phyloP scores from a whole-genome alignment of 2,888 invertebrate species.

The Antheraea yamamai region DNA sequence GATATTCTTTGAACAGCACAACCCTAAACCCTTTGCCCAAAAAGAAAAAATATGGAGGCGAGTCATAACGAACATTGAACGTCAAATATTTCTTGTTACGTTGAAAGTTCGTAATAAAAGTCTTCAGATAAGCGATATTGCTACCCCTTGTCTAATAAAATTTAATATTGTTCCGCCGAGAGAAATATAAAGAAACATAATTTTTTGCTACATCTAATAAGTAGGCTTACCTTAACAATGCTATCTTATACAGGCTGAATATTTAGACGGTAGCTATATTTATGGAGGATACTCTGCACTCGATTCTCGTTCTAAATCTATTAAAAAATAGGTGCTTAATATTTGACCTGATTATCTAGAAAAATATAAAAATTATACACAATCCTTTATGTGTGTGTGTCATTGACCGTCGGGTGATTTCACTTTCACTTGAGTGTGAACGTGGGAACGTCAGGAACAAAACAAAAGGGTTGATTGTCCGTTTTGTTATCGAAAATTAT shows the following conservation, averaged over 20 bases:
- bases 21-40: slow-evolving; percentile 10
- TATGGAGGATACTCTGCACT: too few species aligned
- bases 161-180: slow-evolving; percentile 31
- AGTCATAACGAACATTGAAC: slow-evolving; percentile 23
- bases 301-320: too few species aligned
- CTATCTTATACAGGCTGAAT: not conserved
- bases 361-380: too few species aligned
- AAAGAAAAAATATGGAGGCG: slow-evolving; percentile 21
- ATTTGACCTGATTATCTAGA: too few species aligned
- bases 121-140: slow-evolving; percentile 26
- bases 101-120: slow-evolving; percentile 29
- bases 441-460: too few species aligned
- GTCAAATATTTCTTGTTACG: slow-evolving; percentile 26
- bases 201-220: slow-evolving; percentile 17
- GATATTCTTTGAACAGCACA: slow-evolving; percentile 7
- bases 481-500: too few species aligned
- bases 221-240: slow-evolving; percentile 9
- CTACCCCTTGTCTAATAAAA: slow-evolving; percentile 31
- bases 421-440: too few species aligned
- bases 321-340: too few species aligned
- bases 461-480: too few species aligned
- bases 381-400: too few species aligned
- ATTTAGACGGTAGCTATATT: too few species aligned
- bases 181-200: slow-evolving; percentile 30
- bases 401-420: too few species aligned